These are phyloP conservation scores for Tillus elongatus DNA, from an alignment of 2,888 invertebrate species.

Conservation along the genomic window DNA sequence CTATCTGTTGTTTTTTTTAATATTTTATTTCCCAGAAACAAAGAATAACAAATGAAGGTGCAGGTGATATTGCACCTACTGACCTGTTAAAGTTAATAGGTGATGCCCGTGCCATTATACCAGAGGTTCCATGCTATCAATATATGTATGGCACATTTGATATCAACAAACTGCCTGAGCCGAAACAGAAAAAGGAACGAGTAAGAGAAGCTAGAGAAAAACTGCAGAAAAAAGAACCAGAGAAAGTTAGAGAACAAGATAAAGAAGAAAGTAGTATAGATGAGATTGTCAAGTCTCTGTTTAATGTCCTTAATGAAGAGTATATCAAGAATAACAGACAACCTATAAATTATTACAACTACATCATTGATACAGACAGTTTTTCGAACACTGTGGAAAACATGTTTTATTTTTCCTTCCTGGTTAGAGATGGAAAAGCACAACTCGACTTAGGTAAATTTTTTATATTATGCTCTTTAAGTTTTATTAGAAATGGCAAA, in stretches of 20 bases:
- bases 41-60: slow-evolving; percentile 25
- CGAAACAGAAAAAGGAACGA: slow-evolving; percentile 36
- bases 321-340: slow-evolving; percentile 37
- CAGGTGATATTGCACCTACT: slow-evolving; percentile 34
- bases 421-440: slow-evolving; percentile 49
- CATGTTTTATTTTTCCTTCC: slow-evolving; percentile 55
- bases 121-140: slow-evolving; percentile 32
- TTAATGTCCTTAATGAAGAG: slow-evolving; percentile 41
- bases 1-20: slow-evolving; percentile 9
- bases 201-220: slow-evolving; percentile 30
- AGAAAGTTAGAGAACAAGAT: slow-evolving; percentile 44
- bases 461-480: too few relatives aligned
- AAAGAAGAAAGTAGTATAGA: slow-evolving; percentile 49
- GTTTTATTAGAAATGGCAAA: too few relatives aligned
- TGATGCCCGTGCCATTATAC: slow-evolving; percentile 30
- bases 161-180: slow-evolving; percentile 29
- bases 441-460: slow-evolving; percentile 44
- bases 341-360: slow-evolving; percentile 50
- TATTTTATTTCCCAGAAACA: slow-evolving; percentile 19
- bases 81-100: slow-evolving; percentile 37
- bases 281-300: slow-evolving; percentile 47
- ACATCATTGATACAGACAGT: slow-evolving; percentile 50
- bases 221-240: slow-evolving; percentile 41
- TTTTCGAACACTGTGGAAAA: slow-evolving; percentile 56
- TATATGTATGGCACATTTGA: slow-evolving; percentile 46